Conservation (phyloP, 2,797 vertebrate genomes). For the Gymnoscopelus braueri region DNA sequence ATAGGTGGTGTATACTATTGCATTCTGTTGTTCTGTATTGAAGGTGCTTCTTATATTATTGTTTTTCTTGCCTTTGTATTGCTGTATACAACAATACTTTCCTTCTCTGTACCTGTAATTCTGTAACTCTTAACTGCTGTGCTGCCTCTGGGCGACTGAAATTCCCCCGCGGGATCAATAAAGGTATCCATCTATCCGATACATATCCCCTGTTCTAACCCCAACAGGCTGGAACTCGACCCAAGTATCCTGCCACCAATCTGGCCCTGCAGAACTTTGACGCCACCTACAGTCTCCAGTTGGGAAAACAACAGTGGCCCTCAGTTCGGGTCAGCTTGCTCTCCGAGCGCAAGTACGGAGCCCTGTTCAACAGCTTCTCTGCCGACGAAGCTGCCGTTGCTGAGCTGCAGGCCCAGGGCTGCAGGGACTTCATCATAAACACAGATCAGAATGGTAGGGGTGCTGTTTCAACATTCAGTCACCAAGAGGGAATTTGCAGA, state of each 20-base stretch:
- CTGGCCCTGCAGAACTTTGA: slow-evolving; percentile 91
- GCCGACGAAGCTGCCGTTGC: slow-evolving; percentile 21
- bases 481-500: too few relatives aligned
- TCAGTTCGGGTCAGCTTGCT: slow-evolving; percentile 86
- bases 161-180: not conserved
- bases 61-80: too few relatives aligned
- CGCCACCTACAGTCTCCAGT: slow-evolving; percentile 79
- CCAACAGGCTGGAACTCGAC: slow-evolving; percentile 82
- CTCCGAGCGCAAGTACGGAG: slow-evolving; percentile 91
- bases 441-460: slow-evolving; percentile 36
- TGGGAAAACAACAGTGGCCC: slow-evolving; percentile 85
- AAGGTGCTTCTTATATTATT: too few relatives aligned
- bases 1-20: too few relatives aligned
- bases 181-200: not conserved
- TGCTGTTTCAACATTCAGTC: not conserved
- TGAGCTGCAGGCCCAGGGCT: slow-evolving; percentile 78
- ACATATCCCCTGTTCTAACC: not conserved
- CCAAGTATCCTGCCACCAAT: slow-evolving; percentile 73
- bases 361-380: slow-evolving; percentile 89
- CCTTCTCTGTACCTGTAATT: too few relatives aligned
- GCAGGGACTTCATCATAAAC: slow-evolving; percentile 83
- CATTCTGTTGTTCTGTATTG: too few relatives aligned
- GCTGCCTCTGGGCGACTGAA: too few relatives aligned
- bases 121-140: too few relatives aligned
- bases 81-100: too few relatives aligned